phyloP scores from a whole-genome alignment of 2,797 vertebrate genomes.

The Gallinago stenura region DNA sequence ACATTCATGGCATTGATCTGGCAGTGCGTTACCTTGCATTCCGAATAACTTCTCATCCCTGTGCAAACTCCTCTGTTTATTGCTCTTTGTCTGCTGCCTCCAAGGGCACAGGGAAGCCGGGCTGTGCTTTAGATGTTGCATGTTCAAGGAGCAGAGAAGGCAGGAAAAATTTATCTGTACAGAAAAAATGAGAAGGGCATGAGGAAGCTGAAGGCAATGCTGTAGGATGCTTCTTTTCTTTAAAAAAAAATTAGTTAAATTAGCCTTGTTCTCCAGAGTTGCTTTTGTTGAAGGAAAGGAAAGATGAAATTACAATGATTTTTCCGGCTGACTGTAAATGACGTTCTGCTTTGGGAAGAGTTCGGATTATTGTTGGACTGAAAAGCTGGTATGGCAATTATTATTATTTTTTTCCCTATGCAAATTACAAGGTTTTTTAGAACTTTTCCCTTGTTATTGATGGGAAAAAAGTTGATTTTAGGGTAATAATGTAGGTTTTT shows the following conservation, averaged over 20 bases:
- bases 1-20: constrained; percentile 14
- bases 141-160: neutral
- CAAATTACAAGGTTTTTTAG: neutral
- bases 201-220: neutral
- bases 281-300: neutral
- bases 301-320: constrained; percentile 5
- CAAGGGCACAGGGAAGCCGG: neutral
- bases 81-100: neutral
- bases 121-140: neutral
- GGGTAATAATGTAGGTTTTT: neutral
- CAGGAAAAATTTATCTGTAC: neutral
- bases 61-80: neutral
- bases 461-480: neutral
- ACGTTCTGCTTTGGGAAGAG: neutral
- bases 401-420: neutral
- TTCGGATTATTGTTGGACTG: neutral
- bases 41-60: neutral
- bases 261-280: neutral
- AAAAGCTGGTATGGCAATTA: neutral
- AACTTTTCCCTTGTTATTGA: neutral
- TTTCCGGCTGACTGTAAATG: neutral
- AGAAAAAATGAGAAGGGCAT: neutral
- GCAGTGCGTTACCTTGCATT: neutral
- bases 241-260: neutral
- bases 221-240: neutral